Base-by-base conservation (phyloP, 2,888 invertebrate species). In the Phengaris alcon region DNA sequence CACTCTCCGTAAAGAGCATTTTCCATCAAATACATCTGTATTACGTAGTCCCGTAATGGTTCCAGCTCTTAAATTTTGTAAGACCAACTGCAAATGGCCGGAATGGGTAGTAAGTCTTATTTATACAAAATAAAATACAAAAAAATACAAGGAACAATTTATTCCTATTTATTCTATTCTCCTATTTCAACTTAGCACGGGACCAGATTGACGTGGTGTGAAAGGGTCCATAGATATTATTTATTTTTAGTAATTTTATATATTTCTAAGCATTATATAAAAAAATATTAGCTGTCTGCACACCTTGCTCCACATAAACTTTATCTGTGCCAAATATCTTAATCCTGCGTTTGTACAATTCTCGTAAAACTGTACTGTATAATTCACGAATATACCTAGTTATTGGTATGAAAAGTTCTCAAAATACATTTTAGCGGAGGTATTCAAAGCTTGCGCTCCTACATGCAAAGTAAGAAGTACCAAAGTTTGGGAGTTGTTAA, bases 31-130 rank as follows among this genome's bases (percentile, higher is more conserved):
- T 22, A 59, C 22, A 59, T 59, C 59, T 59, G 9, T 15, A 8
- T 15, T 57, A 59, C 59, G 59, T 59, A 59, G 15, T 59, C 59
- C 59, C 15, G 59, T 22, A 59, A 59, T 22, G 59, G 59, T 22
- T 15, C 15, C 15, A 15, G 59, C 59, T 57, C 3, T 22, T 59
- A 22, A 59, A 59, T 59, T 59, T 59, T 59, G n/a, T 57, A 57
- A 57, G 57, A 57, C 22, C 22, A 22, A 59, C 22, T 59, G 8
- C 22, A 22, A 59, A 59, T 3, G 59, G 59, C 22, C 59, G 10
- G 22, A 22, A 59, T 22, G 15, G 15, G 15, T 59, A 3, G 22
- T 59, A 57, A 7, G 8, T 57, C 9, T 22, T 59, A 59, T 59
- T 59, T 59, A 9, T 6, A 59, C 59, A 9, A 59, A 59, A 22